phyloP scores from a whole-genome alignment of 2,888 invertebrate genomes.

The Thymelicus acteon region DNA sequence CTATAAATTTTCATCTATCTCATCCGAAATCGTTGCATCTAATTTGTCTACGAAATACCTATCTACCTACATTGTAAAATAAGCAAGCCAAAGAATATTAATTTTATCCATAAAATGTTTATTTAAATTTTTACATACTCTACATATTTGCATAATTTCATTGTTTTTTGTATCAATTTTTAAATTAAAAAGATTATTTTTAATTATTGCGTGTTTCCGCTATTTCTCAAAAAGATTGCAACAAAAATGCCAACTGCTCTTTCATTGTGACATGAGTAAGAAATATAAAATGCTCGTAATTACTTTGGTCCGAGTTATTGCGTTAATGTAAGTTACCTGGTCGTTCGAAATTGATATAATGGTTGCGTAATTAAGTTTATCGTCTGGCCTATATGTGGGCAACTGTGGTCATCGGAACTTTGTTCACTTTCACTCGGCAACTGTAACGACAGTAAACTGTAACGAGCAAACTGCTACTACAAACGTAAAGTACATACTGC shows the following conservation, averaged over 20 bases:
- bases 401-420: conserved; percentile 51
- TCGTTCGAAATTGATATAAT: conserved; percentile 41
- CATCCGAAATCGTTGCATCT: too few relatives aligned
- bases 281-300: not conserved
- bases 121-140: too few relatives aligned
- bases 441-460: conserved; percentile 44
- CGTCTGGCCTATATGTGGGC: conserved; percentile 44
- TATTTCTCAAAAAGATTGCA: too few relatives aligned
- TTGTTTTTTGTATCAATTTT: too few relatives aligned
- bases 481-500: conserved; percentile 3
- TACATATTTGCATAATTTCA: too few relatives aligned
- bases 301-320: conserved; percentile 17
- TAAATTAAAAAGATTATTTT: too few relatives aligned
- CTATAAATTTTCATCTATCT: not conserved
- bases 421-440: conserved; percentile 65
- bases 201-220: too few relatives aligned
- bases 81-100: too few relatives aligned
- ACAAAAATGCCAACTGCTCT: not conserved
- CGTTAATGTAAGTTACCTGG: conserved; percentile 28
- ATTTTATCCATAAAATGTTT: too few relatives aligned
- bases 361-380: conserved; percentile 43
- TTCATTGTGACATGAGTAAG: not conserved
- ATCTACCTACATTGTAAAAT: too few relatives aligned
- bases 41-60: too few relatives aligned
- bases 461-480: conserved; percentile 32